phyloP scores from a whole-genome alignment of 2,797 vertebrate species.

The Hoplostethus mediterraneus region DNA sequence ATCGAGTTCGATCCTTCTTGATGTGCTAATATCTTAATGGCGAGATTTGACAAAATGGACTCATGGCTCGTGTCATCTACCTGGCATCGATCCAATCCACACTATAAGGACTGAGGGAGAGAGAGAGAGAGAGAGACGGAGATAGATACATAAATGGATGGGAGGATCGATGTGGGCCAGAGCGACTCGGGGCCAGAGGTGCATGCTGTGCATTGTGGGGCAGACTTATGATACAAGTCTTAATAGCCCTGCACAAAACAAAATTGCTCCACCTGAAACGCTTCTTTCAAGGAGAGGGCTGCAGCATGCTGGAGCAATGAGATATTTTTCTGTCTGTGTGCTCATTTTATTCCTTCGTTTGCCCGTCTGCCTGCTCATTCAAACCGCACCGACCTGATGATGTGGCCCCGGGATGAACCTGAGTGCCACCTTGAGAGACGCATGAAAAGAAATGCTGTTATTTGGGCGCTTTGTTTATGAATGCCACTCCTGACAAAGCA shows the following conservation, averaged over 20 bases:
- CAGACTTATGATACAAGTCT: constrained; percentile 40
- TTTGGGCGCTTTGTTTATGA: constrained; percentile 32
- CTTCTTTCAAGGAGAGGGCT: constrained; percentile 9
- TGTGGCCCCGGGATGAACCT: constrained; percentile 11
- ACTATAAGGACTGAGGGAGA: not conserved
- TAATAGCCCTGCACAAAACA: constrained; percentile 42
- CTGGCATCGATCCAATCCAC: constrained; percentile 52
- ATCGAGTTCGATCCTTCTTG: constrained; percentile 11
- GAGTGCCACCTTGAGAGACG: not conserved
- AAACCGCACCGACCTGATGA: constrained; percentile 36
- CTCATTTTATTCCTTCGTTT: constrained; percentile 32
- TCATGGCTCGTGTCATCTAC: constrained; percentile 29
- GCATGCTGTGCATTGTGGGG: constrained; percentile 14
- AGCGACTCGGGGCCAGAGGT: constrained; percentile 14
- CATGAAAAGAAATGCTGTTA: constrained; percentile 8
- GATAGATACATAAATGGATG: constrained; percentile 36
- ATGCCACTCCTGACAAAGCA: constrained; percentile 22
- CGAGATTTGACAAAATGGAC: constrained; percentile 42
- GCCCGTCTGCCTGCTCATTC: constrained; percentile 9
- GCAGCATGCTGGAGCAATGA: not conserved
- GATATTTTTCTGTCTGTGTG: constrained; percentile 21
- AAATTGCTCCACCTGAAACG: constrained; percentile 24
- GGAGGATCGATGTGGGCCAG: constrained; percentile 47
- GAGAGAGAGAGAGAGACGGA: constrained; percentile 9
- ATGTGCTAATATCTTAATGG: constrained; percentile 57